Evolutionary conservation across 2,113 vertebrate genomes (phyloP).

Genomic region (Heterochromis multidens): DNA sequence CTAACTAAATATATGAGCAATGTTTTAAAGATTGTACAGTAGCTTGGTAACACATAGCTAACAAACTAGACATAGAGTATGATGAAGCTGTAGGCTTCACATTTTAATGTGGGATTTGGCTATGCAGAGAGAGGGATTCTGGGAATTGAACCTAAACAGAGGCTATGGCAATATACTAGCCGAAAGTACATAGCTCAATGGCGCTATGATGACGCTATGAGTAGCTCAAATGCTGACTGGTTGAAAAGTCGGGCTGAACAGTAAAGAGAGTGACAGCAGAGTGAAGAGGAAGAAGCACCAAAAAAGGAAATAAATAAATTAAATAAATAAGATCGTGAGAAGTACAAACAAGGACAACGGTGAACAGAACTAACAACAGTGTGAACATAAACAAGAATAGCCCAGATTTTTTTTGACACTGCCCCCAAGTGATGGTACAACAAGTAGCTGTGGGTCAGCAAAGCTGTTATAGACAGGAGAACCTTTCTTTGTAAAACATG

Average conservation of each 20-base stretch:
- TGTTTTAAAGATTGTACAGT: background rate
- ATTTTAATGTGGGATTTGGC: background rate
- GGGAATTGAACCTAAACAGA: background rate
- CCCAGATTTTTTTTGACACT: background rate
- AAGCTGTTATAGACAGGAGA: background rate
- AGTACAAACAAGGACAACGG: background rate
- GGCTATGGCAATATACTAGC: background rate
- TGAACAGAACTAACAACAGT: background rate
- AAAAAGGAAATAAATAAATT: too few relatives aligned
- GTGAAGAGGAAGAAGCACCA: too few relatives aligned
- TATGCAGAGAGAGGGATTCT: background rate
- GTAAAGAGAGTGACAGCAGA: too few relatives aligned
- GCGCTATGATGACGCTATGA: background rate
- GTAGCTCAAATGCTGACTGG: too few relatives aligned
- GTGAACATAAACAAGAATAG: background rate
- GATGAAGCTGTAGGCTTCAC: background rate
- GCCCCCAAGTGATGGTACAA: background rate
- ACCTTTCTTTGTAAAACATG: background rate
- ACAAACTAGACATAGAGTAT: too few relatives aligned
- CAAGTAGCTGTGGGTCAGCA: background rate
- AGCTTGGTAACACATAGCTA: too few relatives aligned
- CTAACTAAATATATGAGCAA: rapidly evolving
- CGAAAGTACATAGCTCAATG: background rate
- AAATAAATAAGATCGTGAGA: too few relatives aligned
- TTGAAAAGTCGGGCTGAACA: too few relatives aligned